phyloP scores from a whole-genome alignment of 1,140 invertebrate species.

The Meloidogyne hapla region DNA sequence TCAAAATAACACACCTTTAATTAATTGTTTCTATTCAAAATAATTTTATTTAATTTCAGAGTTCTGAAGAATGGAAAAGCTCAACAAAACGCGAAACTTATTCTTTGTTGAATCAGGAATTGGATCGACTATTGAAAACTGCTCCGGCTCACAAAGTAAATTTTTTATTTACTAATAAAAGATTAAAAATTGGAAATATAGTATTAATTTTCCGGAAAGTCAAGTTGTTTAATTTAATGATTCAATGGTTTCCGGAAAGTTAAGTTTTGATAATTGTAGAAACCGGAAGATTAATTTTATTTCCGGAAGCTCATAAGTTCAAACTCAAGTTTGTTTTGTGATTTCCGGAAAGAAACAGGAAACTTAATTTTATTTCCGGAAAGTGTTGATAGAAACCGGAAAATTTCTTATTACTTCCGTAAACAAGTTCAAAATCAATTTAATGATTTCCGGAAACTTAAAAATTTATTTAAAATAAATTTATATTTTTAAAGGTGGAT shows the following conservation, averaged over 20 bases:
- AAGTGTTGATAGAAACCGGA: no score
- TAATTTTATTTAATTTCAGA: no score
- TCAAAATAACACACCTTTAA: constrained; percentile 7
- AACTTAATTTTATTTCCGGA: background rate
- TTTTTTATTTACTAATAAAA: constrained; percentile 20
- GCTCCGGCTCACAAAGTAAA: constrained; percentile 33
- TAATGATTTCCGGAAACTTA: no score
- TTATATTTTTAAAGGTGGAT: background rate
- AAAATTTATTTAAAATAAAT: background rate
- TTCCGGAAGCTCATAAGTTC: background rate
- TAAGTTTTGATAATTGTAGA: background rate
- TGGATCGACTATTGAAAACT: constrained; percentile 51
- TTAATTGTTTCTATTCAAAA: no score
- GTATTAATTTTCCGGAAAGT: no score
- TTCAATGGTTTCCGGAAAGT: no score
- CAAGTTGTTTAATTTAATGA: no score
- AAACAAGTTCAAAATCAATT: no score
- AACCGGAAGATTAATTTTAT: background rate
- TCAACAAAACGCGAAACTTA: constrained; percentile 59
- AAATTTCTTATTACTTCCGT: no score
- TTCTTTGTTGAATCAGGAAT: constrained; percentile 52
- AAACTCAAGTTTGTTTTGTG: background rate
- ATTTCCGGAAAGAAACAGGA: no score
- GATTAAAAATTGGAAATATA: no score
- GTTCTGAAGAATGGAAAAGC: constrained; percentile 63